Base-by-base conservation (phyloP, 2,113 vertebrate species). In the Spheniscus mendiculus region DNA sequence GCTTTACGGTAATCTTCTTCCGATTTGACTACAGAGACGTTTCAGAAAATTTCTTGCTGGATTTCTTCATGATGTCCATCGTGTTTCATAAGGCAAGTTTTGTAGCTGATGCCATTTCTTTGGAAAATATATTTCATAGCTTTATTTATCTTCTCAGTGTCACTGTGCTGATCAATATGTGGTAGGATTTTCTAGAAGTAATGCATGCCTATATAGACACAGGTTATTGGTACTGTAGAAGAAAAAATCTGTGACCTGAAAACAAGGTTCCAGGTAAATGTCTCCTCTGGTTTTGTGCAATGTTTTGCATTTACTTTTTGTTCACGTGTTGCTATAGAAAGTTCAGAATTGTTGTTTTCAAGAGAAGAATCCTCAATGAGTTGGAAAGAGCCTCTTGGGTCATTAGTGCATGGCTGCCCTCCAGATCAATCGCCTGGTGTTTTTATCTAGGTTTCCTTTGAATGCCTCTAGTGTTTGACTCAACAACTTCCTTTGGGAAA, bases 61-160 rank as follows among this genome's bases (percentile, higher is more conserved):
- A 99, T 98, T 99, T 99, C 98, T 99, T 99, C 98, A 90, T 99
- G 96, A 99, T 99, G 98, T 99, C 99, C 84, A 99, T 99, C 23
- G 69, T 99, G 56, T 99, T 99, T 96, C 99, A 99, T 92, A 99
- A 99, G 99, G 99, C 98, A 98, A 98, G 98, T 97, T 26, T 67
- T 52, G 72, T 25, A 72, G 20, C 49, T 76, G 4, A 19, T 77
- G 5, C 53, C 26, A 45, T 58, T 67, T 87, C 29, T 49, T 91
- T 6, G 7, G 29, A 74, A 85, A 47, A 63, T 38, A 3, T 4
- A 18, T 85, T 79, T 73, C 29, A 15, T 27, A 47, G 36, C 15
- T 26, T 79, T 71, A 32, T n/a, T 80, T 76, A 13, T 59, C 6
- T 76, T 77, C 40, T 69, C 9, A 9, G 2, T 67, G 15, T 91